Base-by-base conservation (phyloP, 2,113 vertebrate genomes). In the Oceanites oceanicus region DNA sequence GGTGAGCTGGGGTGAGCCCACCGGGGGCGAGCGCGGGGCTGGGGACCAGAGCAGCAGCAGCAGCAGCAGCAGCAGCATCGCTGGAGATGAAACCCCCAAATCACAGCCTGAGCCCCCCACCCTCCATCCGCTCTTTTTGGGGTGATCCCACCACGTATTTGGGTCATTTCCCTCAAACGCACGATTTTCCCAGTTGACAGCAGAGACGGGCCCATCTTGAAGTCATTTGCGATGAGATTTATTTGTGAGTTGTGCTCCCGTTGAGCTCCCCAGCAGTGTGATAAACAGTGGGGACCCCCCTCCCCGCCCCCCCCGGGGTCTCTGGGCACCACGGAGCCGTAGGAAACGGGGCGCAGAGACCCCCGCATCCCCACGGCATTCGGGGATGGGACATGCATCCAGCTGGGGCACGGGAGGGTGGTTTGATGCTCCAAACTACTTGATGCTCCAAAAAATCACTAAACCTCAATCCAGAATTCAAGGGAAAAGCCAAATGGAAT, bases 321-420 rank as follows among this genome's bases (percentile, higher is more conserved):
- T 50, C 36, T 53, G 50, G 34, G 17, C 16, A 34, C n/a, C 8
- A 2, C 0, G 8, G 47, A 59, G 19, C 11, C 25, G 4, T 1
- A 30, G 63, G 21, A 72, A 42, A 49, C 0, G 16, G 52, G 30
- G 85, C 2, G 4, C 0, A 12, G 61, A 42, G 55, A 85, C 61
- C 65, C 67, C 44, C 4, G 20, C 1, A 6, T 8, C 40, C 38
- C 29, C 18, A 2, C 2, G 0, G n/a, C n/a, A 49, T 13, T 32
- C 1, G 0, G 21, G 63, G 44, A 16, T 0, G 34, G 67, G 45
- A n/a, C 17, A 3, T 2, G 2, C 38, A 66, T 3, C 49, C 76
- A 38, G 1, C 3, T 0, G 1, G 56, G 36, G 11, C 0, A 1
- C 30, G 38, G 79, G 38, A 38, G 1, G 15, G 10, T 2, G 27